Conservation (phyloP, 2,797 vertebrate species). For the Meda fulgida region DNA sequence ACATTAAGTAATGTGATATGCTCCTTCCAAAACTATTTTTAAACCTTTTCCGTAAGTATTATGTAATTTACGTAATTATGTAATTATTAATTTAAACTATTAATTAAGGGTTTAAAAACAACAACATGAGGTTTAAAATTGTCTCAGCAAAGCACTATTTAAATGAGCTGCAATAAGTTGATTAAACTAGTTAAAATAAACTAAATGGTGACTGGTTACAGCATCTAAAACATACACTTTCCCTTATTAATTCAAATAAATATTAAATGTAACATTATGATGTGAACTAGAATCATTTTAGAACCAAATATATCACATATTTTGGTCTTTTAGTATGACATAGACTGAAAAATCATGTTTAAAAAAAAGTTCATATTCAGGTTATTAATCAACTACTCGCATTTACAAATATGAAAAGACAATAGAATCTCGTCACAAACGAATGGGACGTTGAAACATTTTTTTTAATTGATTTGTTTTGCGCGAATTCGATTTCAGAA, state of each 20-base stretch:
- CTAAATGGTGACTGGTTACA: not conserved
- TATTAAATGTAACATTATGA: not conserved
- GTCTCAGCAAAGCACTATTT: not conserved
- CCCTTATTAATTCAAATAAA: not conserved
- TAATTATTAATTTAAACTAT: too few species aligned
- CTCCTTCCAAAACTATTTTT: not conserved
- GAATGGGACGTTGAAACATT: not conserved
- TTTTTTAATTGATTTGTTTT: not conserved
- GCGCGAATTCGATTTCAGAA: not conserved
- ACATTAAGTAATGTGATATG: not conserved
- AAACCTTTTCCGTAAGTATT: not conserved
- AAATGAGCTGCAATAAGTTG: not conserved
- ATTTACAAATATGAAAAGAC: not conserved
- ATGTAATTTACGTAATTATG: too few species aligned
- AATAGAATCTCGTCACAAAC: not conserved
- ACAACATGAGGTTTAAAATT: not conserved
- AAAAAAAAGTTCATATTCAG: not conserved
- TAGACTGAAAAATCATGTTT: not conserved
- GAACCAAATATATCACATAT: not conserved
- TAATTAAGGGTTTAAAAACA: not conserved
- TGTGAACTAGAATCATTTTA: not conserved
- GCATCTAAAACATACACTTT: not conserved
- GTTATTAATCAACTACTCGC: not conserved
- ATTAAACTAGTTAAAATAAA: not conserved
- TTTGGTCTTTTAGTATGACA: not conserved